Conservation (phyloP, 2,888 invertebrate genomes). For the Margaritifera margaritifera region DNA sequence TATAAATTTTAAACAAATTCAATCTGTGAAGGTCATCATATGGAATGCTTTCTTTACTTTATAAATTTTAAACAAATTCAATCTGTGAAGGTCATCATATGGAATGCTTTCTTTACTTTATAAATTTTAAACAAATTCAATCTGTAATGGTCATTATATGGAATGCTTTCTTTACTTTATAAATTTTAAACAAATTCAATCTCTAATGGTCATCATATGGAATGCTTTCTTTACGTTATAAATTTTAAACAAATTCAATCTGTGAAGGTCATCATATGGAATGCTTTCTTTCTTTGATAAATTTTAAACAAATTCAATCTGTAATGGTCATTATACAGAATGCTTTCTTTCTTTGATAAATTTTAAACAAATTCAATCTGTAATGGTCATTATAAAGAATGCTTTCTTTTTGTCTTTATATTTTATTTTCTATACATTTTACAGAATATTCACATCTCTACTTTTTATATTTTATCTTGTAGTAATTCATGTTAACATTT, state of each 20-base stretch:
- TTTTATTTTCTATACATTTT: no score
- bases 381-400: no score
- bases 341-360: background rate
- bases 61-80: background rate
- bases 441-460: no score
- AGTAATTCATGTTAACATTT: no score
- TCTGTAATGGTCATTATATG: slow-evolving; percentile 80
- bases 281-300: background rate
- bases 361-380: background rate
- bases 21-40: slow-evolving; percentile 80
- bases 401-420: no score
- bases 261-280: slow-evolving; percentile 79
- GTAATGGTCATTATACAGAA: slow-evolving; percentile 77
- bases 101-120: background rate
- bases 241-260: slow-evolving; percentile 50
- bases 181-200: background rate
- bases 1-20: background rate
- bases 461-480: no score
- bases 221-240: background rate
- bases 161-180: background rate
- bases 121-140: background rate
- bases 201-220: slow-evolving; percentile 73
- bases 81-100: slow-evolving; percentile 80
- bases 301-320: slow-evolving; percentile 71
- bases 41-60: background rate